phyloP scores from a whole-genome alignment of 2,888 invertebrate species.

The Conchocele bisecta region DNA sequence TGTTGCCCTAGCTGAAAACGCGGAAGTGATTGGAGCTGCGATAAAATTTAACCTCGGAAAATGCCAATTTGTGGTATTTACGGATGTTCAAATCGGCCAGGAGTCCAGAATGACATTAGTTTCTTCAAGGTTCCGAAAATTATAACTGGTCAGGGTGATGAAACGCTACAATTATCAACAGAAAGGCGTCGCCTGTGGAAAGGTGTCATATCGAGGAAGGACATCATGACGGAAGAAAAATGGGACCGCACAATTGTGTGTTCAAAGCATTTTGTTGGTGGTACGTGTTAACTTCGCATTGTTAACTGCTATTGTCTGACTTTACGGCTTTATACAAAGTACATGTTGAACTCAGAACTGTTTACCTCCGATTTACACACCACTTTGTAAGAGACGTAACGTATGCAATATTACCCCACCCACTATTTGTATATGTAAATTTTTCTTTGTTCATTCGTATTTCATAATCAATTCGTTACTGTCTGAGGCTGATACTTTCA shows the following conservation, averaged over 20 bases:
- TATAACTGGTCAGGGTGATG: slow-evolving; percentile 1
- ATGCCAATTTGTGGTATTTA: slow-evolving; percentile 9
- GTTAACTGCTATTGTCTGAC: no score
- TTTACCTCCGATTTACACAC: no score
- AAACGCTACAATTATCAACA: slow-evolving; percentile 3
- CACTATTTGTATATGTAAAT: no score
- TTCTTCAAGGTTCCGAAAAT: slow-evolving; percentile 11
- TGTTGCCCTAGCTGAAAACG: slow-evolving; percentile 4
- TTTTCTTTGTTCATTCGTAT: no score
- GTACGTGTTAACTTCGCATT: not conserved
- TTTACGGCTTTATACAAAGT: no score
- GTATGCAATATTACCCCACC: no score
- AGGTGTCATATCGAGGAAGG: slow-evolving; percentile 6
- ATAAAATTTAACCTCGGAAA: not conserved
- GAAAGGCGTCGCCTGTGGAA: slow-evolving; percentile 9
- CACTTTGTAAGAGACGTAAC: no score
- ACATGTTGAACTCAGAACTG: no score
- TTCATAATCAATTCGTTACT: no score
- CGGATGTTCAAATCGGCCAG: slow-evolving; percentile 9
- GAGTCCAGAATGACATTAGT: not conserved
- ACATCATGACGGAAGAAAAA: slow-evolving; percentile 8
- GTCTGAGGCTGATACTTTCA: no score
- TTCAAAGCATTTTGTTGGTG: slow-evolving; percentile 10
- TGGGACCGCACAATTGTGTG: slow-evolving; percentile 14
- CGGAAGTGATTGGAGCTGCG: not conserved